A percentile compares a stretch with the other conserved stretches of the same genome.
Conservation (phyloP, 2,113 vertebrate species). For the Saccopteryx bilineata region DNA sequence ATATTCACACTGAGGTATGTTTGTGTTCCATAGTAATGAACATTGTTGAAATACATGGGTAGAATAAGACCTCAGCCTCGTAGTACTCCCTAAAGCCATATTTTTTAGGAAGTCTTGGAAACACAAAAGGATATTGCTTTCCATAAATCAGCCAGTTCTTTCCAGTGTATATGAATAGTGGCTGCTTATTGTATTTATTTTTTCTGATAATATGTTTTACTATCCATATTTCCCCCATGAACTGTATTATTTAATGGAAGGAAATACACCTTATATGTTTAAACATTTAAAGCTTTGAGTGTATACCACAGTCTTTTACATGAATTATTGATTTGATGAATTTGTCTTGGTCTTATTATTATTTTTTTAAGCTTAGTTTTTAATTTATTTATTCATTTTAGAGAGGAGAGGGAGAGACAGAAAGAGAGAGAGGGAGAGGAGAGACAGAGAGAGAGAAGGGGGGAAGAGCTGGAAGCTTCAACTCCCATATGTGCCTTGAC, state of each 20-base stretch:
- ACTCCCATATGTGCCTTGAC: too few relatives aligned
- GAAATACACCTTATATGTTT: slow-evolving; percentile 15
- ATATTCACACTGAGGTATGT: not conserved
- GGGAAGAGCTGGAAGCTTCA: too few relatives aligned
- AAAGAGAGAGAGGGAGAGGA: too few relatives aligned
- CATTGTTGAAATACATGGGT: not conserved
- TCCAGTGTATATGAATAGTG: not conserved
- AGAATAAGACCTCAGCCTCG: not conserved
- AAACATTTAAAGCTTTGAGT: slow-evolving; percentile 42
- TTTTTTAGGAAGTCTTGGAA: slow-evolving; percentile 35
- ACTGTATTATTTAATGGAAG: slow-evolving; percentile 55
- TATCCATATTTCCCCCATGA: slow-evolving; percentile 5
- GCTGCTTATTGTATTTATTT: slow-evolving; percentile 11
- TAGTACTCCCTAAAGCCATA: not conserved
- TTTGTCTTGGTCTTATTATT: not conserved
- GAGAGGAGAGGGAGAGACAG: too few relatives aligned
- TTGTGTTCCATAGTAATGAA: not conserved
- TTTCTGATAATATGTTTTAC: slow-evolving; percentile 35
- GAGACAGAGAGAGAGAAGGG: too few relatives aligned
- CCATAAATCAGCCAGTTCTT: not conserved
- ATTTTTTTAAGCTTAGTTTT: too few relatives aligned
- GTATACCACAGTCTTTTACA: not conserved
- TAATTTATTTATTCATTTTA: too few relatives aligned
- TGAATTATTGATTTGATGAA: slow-evolving; percentile 61
- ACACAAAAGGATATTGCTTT: not conserved